Base-by-base conservation (phyloP, 1,140 invertebrate genomes). In the Drosophila ambigua region DNA sequence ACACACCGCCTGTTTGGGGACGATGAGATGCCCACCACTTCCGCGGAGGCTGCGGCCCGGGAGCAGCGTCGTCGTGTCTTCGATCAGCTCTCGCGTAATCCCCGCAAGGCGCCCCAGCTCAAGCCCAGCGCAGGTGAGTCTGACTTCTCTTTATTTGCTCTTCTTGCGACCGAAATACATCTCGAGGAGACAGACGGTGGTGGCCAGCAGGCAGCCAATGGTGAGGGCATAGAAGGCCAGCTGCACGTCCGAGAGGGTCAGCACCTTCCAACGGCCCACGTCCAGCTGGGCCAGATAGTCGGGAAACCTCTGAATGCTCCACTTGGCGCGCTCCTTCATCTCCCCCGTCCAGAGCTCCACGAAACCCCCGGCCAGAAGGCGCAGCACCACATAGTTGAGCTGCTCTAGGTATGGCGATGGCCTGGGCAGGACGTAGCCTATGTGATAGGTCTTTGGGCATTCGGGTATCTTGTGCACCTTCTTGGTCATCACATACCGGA, bases 371-470 rank as follows among this genome's bases (percentile, higher is more conserved):
- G 77, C 72, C 23, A 88, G 43, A 31, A 92, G 60, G 8, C 65
- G 68, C 16, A 90, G 44, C 6, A 92, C 57, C 5, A 87, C 55
- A 3, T 35, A 15, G 43, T 92, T 90, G 0, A 92, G 52, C 20
- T 50, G 53, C 39, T 84, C 65, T 7, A 78, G 20, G 24, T 87
- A 90, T 2, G 79, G 79, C 9, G 90, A 92, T 0, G 90, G 64
- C 9, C 76, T 74, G 6, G 73, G 74, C 49, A 90, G 48, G 4
- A 90, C 68, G 59, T 82, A 92, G 6, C 82, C 88, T 48, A 92
- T 85, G 53, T 82, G 77, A 64, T 92, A 92, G 35, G 50, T 84
- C 49, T 89, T 91, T 1, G 91, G 91, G 28, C 91, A 92, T 45
- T 92, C 85, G 13, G 84, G 77, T 26, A 92, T 90, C 49, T 90